These are phyloP conservation scores for Macrophya alboannulata DNA, from an alignment of 2,888 invertebrate species.

Conservation along the genomic window DNA sequence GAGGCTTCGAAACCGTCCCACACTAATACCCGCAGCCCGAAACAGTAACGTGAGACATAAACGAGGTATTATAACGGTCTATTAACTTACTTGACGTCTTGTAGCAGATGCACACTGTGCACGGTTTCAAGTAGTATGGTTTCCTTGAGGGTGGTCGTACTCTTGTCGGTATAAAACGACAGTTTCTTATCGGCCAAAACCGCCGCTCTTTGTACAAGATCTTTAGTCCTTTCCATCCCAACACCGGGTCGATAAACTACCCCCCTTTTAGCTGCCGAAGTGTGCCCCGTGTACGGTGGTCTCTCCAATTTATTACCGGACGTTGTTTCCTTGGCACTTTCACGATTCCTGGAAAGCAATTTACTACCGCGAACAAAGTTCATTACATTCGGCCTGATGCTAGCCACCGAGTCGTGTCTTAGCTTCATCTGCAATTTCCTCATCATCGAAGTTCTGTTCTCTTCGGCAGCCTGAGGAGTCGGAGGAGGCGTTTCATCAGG, in stretches of 20 bases:
- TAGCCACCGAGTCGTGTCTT: slow-evolving; percentile 70
- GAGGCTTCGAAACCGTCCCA: slow-evolving; percentile 15
- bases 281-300: slow-evolving; percentile 81
- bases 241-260: slow-evolving; percentile 81
- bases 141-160: slow-evolving; percentile 87
- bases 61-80: background rate
- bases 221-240: slow-evolving; percentile 84
- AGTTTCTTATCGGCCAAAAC: slow-evolving; percentile 88
- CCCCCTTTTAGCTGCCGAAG: slow-evolving; percentile 82
- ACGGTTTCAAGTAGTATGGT: slow-evolving; percentile 86
- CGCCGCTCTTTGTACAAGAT: slow-evolving; percentile 84
- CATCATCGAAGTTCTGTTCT: slow-evolving; percentile 70
- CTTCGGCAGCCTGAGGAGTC: slow-evolving; percentile 64
- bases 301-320: slow-evolving; percentile 78
- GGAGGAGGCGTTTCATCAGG: slow-evolving; percentile 53
- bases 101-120: slow-evolving; percentile 85
- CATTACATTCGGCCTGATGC: slow-evolving; percentile 73
- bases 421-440: slow-evolving; percentile 71
- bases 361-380: slow-evolving; percentile 72
- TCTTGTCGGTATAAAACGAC: slow-evolving; percentile 88
- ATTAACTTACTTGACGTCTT: slow-evolving; percentile 81
- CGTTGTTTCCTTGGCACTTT: slow-evolving; percentile 61
- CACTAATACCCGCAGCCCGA: background rate
- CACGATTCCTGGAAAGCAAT: slow-evolving; percentile 70
- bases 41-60: background rate